These are phyloP conservation scores for Papilio machaon DNA, from an alignment of 1,140 invertebrate genomes.

Conservation along the genomic window DNA sequence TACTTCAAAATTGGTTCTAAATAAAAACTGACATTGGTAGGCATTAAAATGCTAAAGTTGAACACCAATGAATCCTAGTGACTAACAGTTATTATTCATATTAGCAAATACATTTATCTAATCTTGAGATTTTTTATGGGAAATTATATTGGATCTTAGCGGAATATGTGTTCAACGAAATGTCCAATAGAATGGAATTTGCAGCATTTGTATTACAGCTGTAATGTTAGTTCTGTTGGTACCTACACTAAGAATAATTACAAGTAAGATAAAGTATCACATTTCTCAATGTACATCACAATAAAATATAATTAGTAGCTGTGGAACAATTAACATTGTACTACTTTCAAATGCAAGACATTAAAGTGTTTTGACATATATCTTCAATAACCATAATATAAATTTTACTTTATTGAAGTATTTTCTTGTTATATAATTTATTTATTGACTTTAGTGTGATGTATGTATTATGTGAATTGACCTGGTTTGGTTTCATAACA, in stretches of 20 bases:
- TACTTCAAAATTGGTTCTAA: background rate
- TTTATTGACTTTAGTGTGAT: background rate
- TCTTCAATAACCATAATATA: background rate
- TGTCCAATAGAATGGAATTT: background rate
- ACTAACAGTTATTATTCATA: constrained; percentile 21
- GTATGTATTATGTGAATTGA: background rate
- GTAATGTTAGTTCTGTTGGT: background rate
- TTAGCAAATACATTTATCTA: constrained; percentile 16
- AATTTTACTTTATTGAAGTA: constrained; percentile 11
- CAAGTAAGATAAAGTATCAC: constrained; percentile 23
- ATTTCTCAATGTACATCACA: constrained; percentile 5
- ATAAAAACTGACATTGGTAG: constrained; percentile 4
- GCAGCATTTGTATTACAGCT: background rate
- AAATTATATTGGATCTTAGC: background rate
- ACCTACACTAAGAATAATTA: constrained; percentile 1
- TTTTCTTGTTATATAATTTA: constrained; percentile 2
- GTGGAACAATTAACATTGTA: background rate
- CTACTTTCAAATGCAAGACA: background rate
- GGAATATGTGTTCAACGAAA: background rate
- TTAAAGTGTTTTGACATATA: background rate
- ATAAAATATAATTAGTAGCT: background rate
- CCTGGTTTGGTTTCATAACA: background rate
- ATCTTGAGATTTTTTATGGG: background rate
- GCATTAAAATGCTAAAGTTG: constrained; percentile 18
- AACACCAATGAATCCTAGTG: constrained; percentile 9